Conservation (phyloP, 2,888 invertebrate genomes). For the Polyploca ridens region DNA sequence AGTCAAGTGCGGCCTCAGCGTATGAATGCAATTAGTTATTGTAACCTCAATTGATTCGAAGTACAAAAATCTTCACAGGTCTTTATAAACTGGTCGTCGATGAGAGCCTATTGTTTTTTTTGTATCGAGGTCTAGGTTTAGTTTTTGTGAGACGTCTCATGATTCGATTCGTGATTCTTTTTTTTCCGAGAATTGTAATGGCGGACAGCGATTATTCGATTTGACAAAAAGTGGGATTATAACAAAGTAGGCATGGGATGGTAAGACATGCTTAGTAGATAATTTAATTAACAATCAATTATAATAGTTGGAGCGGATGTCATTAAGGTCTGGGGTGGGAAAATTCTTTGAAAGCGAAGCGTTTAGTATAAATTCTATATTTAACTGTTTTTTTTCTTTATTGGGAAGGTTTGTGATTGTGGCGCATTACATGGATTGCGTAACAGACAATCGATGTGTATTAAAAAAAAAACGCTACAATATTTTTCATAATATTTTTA, state of each 20-base stretch:
- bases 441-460: neutral
- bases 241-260: conserved; percentile 16
- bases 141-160: conserved; percentile 38
- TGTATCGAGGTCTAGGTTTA: conserved; percentile 22
- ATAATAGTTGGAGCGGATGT: neutral
- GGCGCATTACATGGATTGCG: too few relatives aligned
- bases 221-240: conserved; percentile 20
- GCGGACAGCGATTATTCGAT: conserved; percentile 25
- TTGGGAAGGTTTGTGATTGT: too few relatives aligned
- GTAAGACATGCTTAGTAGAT: neutral
- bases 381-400: too few relatives aligned
- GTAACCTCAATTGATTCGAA: conserved; percentile 18
- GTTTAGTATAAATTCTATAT: too few relatives aligned
- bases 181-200: conserved; percentile 29
- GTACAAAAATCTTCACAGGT: conserved; percentile 26
- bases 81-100: conserved; percentile 34
- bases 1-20: conserved; percentile 38
- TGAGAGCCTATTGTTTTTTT: conserved; percentile 32
- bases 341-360: neutral
- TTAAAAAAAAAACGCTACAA: neutral
- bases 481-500: conserved; percentile 32
- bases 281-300: neutral
- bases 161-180: conserved; percentile 30
- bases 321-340: neutral
- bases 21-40: conserved; percentile 36